Evolutionary conservation across 2,888 invertebrate genomes (phyloP).

Genomic region (Meteorus colon): DNA sequence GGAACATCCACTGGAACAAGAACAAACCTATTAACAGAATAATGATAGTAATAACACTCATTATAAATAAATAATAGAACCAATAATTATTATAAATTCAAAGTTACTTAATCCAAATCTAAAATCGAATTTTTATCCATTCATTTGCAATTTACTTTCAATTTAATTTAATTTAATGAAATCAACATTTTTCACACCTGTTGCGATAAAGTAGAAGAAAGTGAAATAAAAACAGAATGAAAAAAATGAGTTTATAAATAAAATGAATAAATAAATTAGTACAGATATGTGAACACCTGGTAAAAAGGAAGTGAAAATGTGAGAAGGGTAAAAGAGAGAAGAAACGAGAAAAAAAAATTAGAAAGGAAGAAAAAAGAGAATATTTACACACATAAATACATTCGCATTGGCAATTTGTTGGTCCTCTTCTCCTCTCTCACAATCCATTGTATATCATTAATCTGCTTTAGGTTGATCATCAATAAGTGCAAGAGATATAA

Average conservation of each 20-base stretch:
- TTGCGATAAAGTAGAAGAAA: not conserved
- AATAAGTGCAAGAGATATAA: constrained; percentile 71
- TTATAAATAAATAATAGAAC: not conserved
- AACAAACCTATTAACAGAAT: not conserved
- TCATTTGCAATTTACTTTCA: not conserved
- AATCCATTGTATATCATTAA: constrained; percentile 64
- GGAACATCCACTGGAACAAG: not conserved
- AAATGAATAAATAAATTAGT: constrained; percentile 12
- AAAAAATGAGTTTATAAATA: not conserved
- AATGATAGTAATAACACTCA: not conserved
- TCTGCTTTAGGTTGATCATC: constrained; percentile 70
- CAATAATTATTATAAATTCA: not conserved
- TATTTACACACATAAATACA: constrained; percentile 7
- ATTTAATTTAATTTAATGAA: not conserved
- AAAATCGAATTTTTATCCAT: not conserved
- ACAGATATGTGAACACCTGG: constrained; percentile 20
- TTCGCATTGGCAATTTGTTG: constrained; percentile 65
- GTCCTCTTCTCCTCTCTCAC: constrained; percentile 48
- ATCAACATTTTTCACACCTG: constrained; percentile 25
- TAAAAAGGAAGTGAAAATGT: not conserved
- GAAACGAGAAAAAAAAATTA: not conserved
- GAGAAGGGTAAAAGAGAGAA: not conserved
- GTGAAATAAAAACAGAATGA: no score
- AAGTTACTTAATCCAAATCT: not conserved
- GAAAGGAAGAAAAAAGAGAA: not conserved